Evolutionary conservation across 2,113 vertebrate genomes (phyloP).

Genomic region (Xyrauchen texanus): DNA sequence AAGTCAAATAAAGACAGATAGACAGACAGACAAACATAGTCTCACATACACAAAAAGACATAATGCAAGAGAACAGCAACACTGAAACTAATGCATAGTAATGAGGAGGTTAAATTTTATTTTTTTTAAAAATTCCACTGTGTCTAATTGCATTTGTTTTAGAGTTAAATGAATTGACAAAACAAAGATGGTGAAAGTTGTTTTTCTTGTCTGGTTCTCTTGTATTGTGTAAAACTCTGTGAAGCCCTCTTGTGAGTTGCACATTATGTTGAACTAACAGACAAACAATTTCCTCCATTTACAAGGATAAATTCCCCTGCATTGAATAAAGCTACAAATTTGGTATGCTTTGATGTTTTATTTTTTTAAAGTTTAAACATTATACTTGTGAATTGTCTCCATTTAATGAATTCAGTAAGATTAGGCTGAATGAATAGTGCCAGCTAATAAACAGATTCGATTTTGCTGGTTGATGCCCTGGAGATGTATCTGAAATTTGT

Average conservation of each 20-base stretch:
- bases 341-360: background rate
- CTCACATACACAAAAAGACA: too few species aligned
- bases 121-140: too few species aligned
- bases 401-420: background rate
- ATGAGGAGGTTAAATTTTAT: too few species aligned
- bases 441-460: background rate
- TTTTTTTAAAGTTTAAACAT: background rate
- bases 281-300: too few species aligned
- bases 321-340: background rate
- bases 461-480: conserved; percentile 4
- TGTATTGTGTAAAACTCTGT: background rate
- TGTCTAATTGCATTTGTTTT: background rate
- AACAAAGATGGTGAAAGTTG: background rate
- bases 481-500: background rate
- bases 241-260: background rate
- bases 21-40: too few species aligned
- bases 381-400: background rate
- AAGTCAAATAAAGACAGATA: too few species aligned
- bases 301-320: too few species aligned
- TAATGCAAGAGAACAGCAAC: too few species aligned
- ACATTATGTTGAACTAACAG: background rate
- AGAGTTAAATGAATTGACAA: conserved; percentile 3
- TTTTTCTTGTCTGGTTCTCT: background rate
- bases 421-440: background rate
- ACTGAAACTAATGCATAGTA: too few species aligned